Base-by-base conservation (phyloP, 1,140 invertebrate genomes). In the Tetragnatha versicolor region DNA sequence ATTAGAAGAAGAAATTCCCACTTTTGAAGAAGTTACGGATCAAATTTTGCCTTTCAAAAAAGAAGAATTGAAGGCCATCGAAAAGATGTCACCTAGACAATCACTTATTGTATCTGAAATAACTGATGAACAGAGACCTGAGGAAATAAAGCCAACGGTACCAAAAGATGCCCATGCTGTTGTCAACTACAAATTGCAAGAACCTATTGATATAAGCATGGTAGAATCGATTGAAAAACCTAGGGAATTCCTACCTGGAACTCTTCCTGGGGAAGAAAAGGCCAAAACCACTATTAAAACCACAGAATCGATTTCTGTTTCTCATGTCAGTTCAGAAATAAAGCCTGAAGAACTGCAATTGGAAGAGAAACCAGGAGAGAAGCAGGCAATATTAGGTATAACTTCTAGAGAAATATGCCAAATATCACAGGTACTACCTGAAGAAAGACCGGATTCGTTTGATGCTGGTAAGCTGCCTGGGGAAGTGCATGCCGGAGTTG, bases 251-350 rank as follows among this genome's bases (percentile, higher is more conserved):
- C 12, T 39, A 6, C 53, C 75, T 33, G 80, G 80, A 22, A 55
- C 60, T 14, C 10, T 68, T 14, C 80, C 80, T 14, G 80, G 80
- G 5, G 25, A 81, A 45, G 77, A 73, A 17, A 79, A 51, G 53
- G 80, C 80, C 4, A 78, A 47, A 58, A 76, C 58, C 14, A 76
- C 45, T 22, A 51, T 81, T 22, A 68, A 65, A 70, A 37, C 76
- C 31, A 66, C 69, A 39, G 81, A 82, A 65, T 82, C 81, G 1
- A 25, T 81, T 35, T 27, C 47, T n/a, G 58, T 83, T 29, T 78
- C 78, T 35, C 61, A 82, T 72, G 45, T 81, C 20, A 49, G 58
- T 31, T 17, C 69, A 42, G 80, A 82, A 69, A 60, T 78, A 10
- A 63, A 12, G 17, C 25, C 68, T 10, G 53, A 65, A 69, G 78